Base-by-base conservation (phyloP, 2,888 invertebrate species). In the Julus scandinavius region DNA sequence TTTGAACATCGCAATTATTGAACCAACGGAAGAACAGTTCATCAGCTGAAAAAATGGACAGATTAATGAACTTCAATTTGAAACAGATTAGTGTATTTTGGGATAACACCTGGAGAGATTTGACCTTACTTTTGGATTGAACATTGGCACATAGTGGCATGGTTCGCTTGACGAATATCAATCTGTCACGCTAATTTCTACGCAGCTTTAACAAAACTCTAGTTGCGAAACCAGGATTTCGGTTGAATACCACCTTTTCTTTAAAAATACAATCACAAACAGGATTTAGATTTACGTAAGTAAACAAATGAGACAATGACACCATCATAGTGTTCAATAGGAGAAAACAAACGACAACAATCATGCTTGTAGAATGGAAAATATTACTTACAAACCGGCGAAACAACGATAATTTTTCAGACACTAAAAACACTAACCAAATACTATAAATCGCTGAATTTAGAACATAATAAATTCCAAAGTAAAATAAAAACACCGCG, bases 1-100 rank as follows among this genome's bases (percentile, higher is more conserved):
- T 58, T 87, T 89, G 89, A 2, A 89, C 89, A 72, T 89, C 89
- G 13, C 29, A n/a, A 50, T 86, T 87, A 58, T 88, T 89, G 45
- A 89, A 89, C 89, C 89, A 89, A 85, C 88, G 54, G 41, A 89
- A 89, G 84, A 89, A 89, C 38, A 89, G 84, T 83, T 89, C 89
- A 58, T 89, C 89, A 50, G 88, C 89, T 89, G 45, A 20, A 87
- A 50, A 38, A 50, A 85, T 54, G 13, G 84, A 15, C 45, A 80
- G 1, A 87, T 38, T 13, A 20, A 45, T 86, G n/a, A n/a, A n/a
- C n/a, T n/a, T n/a, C n/a, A n/a, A n/a, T n/a, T n/a, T 3, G 2
- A 11, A 38, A 85, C 2, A 85, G 15, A 41, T n/a, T 1, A 85
- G 4, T 38, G 80, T n/a, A 85, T 38, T n/a, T 9, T 40, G 85